phyloP scores from a whole-genome alignment of 1,140 invertebrate species.

The Ceratina australensis region DNA sequence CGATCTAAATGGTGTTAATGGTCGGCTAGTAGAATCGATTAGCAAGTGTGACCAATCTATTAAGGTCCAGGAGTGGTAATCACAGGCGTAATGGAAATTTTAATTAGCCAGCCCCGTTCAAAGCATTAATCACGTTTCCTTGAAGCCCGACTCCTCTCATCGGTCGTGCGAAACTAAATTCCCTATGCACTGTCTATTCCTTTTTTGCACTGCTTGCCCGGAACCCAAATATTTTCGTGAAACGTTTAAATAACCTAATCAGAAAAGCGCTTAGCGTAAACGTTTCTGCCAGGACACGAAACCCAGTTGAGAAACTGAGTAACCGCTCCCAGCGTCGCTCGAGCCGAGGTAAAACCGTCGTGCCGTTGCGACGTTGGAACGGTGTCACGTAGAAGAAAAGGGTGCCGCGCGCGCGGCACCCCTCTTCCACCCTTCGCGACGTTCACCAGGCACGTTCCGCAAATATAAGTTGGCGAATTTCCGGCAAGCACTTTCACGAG shows the following conservation, averaged over 20 bases:
- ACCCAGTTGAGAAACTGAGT: background rate
- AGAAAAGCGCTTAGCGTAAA: background rate
- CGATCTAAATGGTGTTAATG: background rate
- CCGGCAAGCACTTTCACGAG: background rate
- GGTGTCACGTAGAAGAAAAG: background rate
- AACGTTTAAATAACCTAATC: background rate
- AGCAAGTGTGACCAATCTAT: conserved; percentile 8
- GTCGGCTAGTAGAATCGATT: background rate
- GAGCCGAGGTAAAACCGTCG: too few species aligned
- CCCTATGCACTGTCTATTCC: background rate
- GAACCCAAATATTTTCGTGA: background rate
- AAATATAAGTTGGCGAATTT: conserved; percentile 47
- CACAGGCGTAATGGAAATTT: conserved; percentile 7
- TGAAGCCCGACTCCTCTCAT: background rate
- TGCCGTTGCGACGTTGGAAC: too few species aligned
- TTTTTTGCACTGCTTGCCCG: background rate
- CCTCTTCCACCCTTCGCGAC: too few species aligned
- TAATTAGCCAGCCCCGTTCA: background rate
- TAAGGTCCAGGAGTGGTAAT: conserved; percentile 1
- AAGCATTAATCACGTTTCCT: conserved; percentile 3
- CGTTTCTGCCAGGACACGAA: background rate
- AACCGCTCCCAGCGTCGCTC: too few species aligned
- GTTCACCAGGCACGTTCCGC: conserved; percentile 10
- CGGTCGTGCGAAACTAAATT: background rate
- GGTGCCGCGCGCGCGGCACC: too few species aligned